phyloP scores from a whole-genome alignment of 2,797 vertebrate genomes.

The Enteromius mattozi region DNA sequence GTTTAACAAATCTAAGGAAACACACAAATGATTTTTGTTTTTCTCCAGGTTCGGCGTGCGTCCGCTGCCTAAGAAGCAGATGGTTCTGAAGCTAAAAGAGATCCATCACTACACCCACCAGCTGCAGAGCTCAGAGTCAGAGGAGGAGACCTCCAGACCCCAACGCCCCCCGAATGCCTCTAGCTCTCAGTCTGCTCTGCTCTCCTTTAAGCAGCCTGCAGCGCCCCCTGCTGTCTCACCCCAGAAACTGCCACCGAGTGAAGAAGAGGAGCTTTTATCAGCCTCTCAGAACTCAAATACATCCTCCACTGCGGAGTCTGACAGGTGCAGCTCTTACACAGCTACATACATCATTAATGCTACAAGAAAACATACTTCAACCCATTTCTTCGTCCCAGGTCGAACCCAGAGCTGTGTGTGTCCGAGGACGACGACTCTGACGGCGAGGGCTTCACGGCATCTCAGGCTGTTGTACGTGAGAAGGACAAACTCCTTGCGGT shows the following conservation, averaged over 20 bases:
- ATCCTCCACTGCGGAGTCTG: constrained; percentile 81
- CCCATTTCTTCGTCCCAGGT: constrained; percentile 64
- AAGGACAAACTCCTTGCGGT: constrained; percentile 78
- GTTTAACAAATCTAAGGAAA: background rate
- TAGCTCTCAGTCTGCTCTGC: background rate
- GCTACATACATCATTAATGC: background rate
- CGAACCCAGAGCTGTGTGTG: constrained; percentile 76
- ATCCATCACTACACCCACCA: constrained; percentile 97
- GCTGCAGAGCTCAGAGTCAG: constrained; percentile 81
- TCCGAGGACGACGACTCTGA: constrained; percentile 77
- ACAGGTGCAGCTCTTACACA: constrained; percentile 76
- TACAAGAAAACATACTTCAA: background rate
- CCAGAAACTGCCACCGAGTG: constrained; percentile 39
- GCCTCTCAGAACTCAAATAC: constrained; percentile 83
- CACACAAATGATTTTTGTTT: background rate
- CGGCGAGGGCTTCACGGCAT: constrained; percentile 78
- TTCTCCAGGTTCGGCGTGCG: constrained; percentile 89
- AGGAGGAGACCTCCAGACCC: constrained; percentile 71
- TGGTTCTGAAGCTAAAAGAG: constrained; percentile 96
- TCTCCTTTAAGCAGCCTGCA: constrained; percentile 71
- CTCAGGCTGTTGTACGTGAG: constrained; percentile 78
- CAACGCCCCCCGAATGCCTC: constrained; percentile 20
- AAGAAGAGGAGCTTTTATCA: constrained; percentile 62
- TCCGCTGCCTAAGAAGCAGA: constrained; percentile 91
- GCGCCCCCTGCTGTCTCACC: constrained; percentile 59